phyloP scores from a whole-genome alignment of 2,797 vertebrate species.

The Percopsis omiscomaycus region DNA sequence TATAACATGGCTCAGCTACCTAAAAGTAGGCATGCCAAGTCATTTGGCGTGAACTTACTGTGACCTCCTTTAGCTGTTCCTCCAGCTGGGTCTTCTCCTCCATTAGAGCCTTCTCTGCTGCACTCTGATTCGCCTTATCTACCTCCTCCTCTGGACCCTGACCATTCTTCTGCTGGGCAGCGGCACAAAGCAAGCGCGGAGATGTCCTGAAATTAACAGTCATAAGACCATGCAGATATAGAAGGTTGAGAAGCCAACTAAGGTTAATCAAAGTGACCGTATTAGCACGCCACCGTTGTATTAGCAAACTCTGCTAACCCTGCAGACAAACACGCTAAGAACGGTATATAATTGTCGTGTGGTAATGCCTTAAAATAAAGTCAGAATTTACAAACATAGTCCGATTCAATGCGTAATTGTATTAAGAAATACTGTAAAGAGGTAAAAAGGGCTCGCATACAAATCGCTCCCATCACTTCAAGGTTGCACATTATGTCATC shows the following conservation, averaged over 20 bases:
- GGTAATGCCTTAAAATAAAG: too few species aligned
- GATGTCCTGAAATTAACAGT: constrained; percentile 55
- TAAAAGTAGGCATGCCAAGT: too few species aligned
- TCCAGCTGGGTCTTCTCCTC: constrained; percentile 90
- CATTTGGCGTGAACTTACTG: constrained; percentile 73
- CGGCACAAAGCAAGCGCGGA: constrained; percentile 84
- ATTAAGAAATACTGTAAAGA: too few species aligned
- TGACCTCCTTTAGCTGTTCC: constrained; percentile 87
- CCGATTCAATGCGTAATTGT: too few species aligned
- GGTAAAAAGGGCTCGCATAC: too few species aligned
- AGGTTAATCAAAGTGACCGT: neutral
- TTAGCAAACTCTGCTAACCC: neutral
- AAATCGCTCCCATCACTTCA: too few species aligned
- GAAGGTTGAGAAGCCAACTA: neutral
- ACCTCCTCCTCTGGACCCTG: constrained; percentile 78
- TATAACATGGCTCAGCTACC: too few species aligned
- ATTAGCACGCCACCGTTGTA: neutral
- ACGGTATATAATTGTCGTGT: neutral
- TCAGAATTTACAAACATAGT: too few species aligned
- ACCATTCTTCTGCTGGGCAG: constrained; percentile 86
- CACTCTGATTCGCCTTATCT: constrained; percentile 71
- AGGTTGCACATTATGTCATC: too few species aligned
- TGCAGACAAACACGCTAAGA: neutral
- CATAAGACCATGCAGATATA: neutral
- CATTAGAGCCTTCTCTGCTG: constrained; percentile 72